phyloP scores from a whole-genome alignment of 2,888 invertebrate species.

The Bedellia somnulentella region DNA sequence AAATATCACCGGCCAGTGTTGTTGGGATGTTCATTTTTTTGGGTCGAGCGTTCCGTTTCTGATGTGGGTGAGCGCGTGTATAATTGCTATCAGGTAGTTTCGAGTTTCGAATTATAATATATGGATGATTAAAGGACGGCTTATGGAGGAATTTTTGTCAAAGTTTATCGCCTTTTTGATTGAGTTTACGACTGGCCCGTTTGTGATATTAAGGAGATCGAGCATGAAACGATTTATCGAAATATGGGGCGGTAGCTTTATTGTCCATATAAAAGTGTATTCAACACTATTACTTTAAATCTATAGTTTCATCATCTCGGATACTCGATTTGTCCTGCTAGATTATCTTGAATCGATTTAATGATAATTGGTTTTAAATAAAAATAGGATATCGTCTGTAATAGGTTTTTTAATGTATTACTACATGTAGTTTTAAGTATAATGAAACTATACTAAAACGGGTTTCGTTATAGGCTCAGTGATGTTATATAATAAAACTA shows the following conservation, averaged over 20 bases:
- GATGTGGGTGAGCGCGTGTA: slow-evolving; percentile 59
- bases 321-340: slow-evolving; percentile 38
- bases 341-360: slow-evolving; percentile 29
- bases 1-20: slow-evolving; percentile 56
- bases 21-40: slow-evolving; percentile 51
- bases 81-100: slow-evolving; percentile 59
- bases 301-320: slow-evolving; percentile 27
- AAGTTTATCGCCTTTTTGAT: slow-evolving; percentile 57
- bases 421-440: too few species aligned
- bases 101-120: slow-evolving; percentile 35
- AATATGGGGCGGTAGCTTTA: slow-evolving; percentile 49
- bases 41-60: slow-evolving; percentile 31
- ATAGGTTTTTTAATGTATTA: too few species aligned
- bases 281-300: too few species aligned
- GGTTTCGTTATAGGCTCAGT: too few species aligned
- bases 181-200: slow-evolving; percentile 44
- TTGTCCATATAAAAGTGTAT: slow-evolving; percentile 15
- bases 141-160: slow-evolving; percentile 60
- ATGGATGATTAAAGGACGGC: slow-evolving; percentile 59
- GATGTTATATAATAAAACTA: too few species aligned
- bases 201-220: slow-evolving; percentile 18
- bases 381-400: too few species aligned
- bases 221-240: slow-evolving; percentile 25
- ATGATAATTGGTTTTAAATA: neutral
- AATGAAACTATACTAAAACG: too few species aligned